phyloP scores from a whole-genome alignment of 1,140 invertebrate genomes.

The Caerostris darwini region DNA sequence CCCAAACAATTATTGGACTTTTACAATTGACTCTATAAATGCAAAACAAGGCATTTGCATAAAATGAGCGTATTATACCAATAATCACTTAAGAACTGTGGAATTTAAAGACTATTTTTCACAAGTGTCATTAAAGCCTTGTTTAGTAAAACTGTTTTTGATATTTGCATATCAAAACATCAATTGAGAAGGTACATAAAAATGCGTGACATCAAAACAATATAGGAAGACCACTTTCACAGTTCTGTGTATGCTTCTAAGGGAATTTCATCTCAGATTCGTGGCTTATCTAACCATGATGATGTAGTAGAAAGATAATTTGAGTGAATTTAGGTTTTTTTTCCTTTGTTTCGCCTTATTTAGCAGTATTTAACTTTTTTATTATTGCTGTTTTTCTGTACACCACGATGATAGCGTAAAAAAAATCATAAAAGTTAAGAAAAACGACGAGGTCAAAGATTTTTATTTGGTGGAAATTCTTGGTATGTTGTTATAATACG shows the following conservation, averaged over 20 bases:
- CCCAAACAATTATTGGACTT: neutral
- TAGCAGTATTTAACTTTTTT: neutral
- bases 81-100: neutral
- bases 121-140: neutral
- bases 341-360: neutral
- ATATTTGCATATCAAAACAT: slow-evolving; percentile 10
- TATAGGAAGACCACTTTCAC: neutral
- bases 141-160: neutral
- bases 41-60: neutral
- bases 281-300: neutral
- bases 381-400: neutral
- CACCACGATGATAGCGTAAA: neutral
- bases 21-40: neutral
- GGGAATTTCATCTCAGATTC: neutral
- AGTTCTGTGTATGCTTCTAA: neutral
- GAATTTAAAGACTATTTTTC: neutral
- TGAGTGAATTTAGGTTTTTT: neutral
- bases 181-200: neutral
- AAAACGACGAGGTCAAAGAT: too few relatives aligned
- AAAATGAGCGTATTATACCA: neutral
- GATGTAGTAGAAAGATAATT: slow-evolving; percentile 1
- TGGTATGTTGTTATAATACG: too few relatives aligned
- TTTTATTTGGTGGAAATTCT: too few relatives aligned
- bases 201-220: neutral
- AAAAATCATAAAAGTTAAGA: neutral